phyloP scores from a whole-genome alignment of 2,113 vertebrate genomes.

The Hyla sarda region DNA sequence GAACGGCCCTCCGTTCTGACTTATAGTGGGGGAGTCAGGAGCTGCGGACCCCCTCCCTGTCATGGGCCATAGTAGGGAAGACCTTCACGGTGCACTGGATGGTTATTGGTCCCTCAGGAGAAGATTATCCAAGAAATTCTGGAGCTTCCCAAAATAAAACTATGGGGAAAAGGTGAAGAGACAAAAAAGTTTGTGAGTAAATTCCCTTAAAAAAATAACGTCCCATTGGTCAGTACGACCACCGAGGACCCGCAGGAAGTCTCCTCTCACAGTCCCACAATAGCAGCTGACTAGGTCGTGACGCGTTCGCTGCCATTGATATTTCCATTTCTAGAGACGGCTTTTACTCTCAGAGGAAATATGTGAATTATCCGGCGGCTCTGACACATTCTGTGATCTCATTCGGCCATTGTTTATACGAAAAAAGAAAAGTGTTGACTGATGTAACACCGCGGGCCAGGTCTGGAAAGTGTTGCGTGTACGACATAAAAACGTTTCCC shows the following conservation, averaged over 20 bases:
- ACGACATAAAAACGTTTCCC: neutral
- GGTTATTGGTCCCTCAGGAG: neutral
- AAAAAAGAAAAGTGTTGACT: conserved; percentile 20
- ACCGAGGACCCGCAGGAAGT: neutral
- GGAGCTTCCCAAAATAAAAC: neutral
- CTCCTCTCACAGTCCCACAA: neutral
- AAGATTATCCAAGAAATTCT: neutral
- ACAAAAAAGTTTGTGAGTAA: too few species aligned
- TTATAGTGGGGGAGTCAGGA: too few species aligned
- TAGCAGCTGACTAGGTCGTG: neutral
- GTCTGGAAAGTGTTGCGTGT: conserved; percentile 12
- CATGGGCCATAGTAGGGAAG: too few species aligned
- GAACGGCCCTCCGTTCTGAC: too few species aligned
- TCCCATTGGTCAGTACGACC: neutral
- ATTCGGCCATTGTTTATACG: neutral
- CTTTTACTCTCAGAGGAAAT: conserved; percentile 11
- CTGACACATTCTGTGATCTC: neutral
- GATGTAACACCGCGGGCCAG: neutral
- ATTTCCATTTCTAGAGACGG: neutral
- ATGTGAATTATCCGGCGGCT: neutral
- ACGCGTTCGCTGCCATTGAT: neutral
- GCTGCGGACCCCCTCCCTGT: too few species aligned
- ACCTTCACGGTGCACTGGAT: neutral
- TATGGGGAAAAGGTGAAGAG: neutral
- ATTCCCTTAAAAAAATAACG: too few species aligned